phyloP scores from a whole-genome alignment of 2,113 vertebrate genomes.

The human region GRCh38 chr3:82353001-82353500 shows the following conservation, averaged over 20 bases:
- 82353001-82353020: background rate
- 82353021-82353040: background rate
- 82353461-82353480: conserved; percentile 56
- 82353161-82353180: conserved; percentile 23
- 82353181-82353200: conserved; percentile 41
- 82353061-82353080: background rate
- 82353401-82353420: conserved; percentile 63
- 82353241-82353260: conserved; percentile 18
- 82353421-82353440: conserved; percentile 57
- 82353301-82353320: conserved; percentile 72
- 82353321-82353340: conserved; percentile 71
- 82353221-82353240: conserved; percentile 39
- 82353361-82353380: background rate
- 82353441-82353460: conserved; percentile 23
- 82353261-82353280: conserved; percentile 45
- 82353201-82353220: conserved; percentile 53
- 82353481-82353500: conserved; percentile 53
- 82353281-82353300: conserved; percentile 64
- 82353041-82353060: background rate
- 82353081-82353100: background rate
- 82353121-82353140: background rate
- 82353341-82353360: conserved; percentile 69
- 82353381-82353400: conserved; percentile 60
- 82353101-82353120: background rate
- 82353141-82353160: background rate